Conservation (phyloP, 2,113 vertebrate species). For the Vombatus ursinus region DNA sequence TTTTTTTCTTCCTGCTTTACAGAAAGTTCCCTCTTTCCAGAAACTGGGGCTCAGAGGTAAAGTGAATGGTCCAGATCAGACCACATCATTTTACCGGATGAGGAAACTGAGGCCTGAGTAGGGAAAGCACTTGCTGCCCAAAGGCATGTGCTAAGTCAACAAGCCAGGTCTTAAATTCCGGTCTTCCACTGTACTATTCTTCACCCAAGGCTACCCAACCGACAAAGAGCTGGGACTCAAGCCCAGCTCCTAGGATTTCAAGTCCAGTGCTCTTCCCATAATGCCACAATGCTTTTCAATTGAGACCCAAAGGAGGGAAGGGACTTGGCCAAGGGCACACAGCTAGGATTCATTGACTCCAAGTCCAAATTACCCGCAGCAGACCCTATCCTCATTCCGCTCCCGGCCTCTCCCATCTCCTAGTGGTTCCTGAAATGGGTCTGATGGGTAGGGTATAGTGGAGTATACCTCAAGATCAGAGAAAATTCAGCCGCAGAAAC, state of each 20-base stretch:
- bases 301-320: not conserved
- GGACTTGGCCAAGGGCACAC: not conserved
- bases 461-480: not conserved
- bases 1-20: not conserved
- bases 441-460: not conserved
- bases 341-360: not conserved
- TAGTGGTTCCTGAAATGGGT: not conserved
- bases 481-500: not conserved
- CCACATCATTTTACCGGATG: not conserved
- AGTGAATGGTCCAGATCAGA: rapidly evolving
- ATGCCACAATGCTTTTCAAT: not conserved
- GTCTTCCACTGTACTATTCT: not conserved
- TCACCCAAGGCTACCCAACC: not conserved
- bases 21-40: not conserved
- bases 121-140: not conserved
- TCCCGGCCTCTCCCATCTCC: not conserved
- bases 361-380: not conserved
- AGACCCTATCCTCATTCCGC: not conserved
- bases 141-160: not conserved
- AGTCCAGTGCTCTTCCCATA: not conserved
- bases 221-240: not conserved
- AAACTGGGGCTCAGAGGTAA: not conserved
- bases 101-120: not conserved
- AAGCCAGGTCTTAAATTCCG: not conserved
- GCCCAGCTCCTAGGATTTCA: not conserved